phyloP scores from a whole-genome alignment of 2,797 vertebrate species.

The Hydrolagus colliei region DNA sequence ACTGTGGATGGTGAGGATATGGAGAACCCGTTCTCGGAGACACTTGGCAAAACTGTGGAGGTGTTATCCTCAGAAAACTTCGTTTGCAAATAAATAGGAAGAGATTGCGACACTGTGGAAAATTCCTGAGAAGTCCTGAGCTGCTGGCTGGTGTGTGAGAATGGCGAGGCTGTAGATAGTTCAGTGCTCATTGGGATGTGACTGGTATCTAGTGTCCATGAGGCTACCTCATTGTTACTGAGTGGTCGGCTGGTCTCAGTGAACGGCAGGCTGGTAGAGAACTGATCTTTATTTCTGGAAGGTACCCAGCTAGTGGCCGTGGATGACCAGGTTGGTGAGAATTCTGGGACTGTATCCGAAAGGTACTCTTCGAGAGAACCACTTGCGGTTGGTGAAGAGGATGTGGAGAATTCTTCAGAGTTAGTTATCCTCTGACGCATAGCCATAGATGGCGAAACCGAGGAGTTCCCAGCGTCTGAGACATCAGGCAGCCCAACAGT shows the following conservation, averaged over 20 bases:
- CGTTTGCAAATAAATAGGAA: no score
- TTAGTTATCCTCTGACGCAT: background rate
- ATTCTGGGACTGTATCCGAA: background rate
- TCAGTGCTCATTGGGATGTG: background rate
- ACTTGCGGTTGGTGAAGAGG: background rate
- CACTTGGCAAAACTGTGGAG: background rate
- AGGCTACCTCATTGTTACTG: background rate
- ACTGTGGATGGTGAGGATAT: no score
- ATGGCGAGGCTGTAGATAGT: background rate
- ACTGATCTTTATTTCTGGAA: background rate
- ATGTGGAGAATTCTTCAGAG: background rate
- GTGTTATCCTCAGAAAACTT: background rate
- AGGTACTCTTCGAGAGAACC: background rate
- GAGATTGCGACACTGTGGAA: no score
- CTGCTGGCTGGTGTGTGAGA: no score
- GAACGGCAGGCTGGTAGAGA: background rate
- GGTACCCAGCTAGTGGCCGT: background rate
- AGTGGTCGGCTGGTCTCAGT: background rate
- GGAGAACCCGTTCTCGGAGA: no score
- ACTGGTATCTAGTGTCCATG: background rate
- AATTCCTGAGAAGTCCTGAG: no score
- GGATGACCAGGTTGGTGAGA: background rate
- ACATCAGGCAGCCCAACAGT: background rate
- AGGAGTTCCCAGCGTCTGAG: no score
- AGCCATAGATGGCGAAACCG: background rate